Conservation (phyloP, 2,888 invertebrate species). For the Julus scandinavius region DNA sequence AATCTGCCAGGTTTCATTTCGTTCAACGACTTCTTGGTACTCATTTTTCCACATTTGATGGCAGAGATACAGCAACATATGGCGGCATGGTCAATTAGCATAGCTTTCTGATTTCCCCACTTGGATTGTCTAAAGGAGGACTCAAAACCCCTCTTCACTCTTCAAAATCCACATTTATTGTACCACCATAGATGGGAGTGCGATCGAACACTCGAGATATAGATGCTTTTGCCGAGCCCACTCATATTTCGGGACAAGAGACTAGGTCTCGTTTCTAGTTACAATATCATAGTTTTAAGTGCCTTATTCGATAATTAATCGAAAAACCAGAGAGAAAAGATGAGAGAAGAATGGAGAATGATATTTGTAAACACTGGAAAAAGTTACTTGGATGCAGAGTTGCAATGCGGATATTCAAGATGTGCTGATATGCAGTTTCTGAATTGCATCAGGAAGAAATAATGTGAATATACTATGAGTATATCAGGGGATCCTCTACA, state of each 20-base stretch:
- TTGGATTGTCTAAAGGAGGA: not conserved
- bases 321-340: not conserved
- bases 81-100: not conserved
- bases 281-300: slow-evolving; percentile 3
- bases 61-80: not conserved
- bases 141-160: not conserved
- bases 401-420: not conserved
- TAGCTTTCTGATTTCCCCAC: not conserved
- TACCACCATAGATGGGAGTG: not conserved
- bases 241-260: not conserved
- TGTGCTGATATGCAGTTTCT: not conserved
- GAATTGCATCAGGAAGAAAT: too few relatives aligned
- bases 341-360: not conserved
- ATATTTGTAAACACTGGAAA: not conserved
- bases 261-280: not conserved
- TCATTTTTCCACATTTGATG: not conserved
- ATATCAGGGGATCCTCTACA: too few relatives aligned
- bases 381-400: slow-evolving; percentile 54
- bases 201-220: not conserved
- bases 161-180: not conserved
- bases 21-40: not conserved
- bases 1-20: not conserved
- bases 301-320: not conserved
- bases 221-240: not conserved
- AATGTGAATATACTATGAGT: too few relatives aligned